These are phyloP conservation scores for Varanus komodoensis DNA, from an alignment of 2,113 vertebrate genomes.

Conservation along the genomic window DNA sequence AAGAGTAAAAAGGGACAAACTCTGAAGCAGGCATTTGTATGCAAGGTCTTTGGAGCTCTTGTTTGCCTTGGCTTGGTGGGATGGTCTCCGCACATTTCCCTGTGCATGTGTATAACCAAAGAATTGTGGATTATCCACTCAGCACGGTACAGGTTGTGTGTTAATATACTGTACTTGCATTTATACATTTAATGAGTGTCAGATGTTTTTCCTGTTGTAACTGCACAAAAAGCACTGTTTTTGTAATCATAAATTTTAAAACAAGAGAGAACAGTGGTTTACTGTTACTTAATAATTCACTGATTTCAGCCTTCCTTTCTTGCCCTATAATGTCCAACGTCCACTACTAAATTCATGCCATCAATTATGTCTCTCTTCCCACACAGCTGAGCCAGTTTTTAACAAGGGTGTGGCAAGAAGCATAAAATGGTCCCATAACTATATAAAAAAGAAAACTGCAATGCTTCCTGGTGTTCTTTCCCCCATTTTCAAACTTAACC, in stretches of 20 bases:
- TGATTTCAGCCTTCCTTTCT: conserved; percentile 44
- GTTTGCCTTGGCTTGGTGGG: neutral
- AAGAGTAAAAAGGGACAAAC: neutral
- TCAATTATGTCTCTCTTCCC: conserved; percentile 19
- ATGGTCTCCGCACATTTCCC: neutral
- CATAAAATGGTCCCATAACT: neutral
- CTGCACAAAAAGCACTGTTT: neutral
- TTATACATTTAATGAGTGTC: conserved; percentile 17
- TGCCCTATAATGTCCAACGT: neutral
- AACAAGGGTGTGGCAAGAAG: neutral
- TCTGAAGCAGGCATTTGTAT: neutral
- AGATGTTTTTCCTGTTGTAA: conserved; percentile 43
- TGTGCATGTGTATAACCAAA: neutral
- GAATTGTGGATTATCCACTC: neutral
- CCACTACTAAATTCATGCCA: conserved; percentile 10
- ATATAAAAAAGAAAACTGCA: conserved; percentile 22
- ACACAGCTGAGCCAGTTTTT: conserved; percentile 10
- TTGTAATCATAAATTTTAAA: conserved; percentile 28
- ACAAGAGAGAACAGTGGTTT: conserved; percentile 5
- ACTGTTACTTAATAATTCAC: conserved; percentile 15
- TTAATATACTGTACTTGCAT: neutral
- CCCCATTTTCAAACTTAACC: neutral
- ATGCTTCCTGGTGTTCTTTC: neutral
- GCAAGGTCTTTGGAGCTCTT: neutral
- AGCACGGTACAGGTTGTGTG: neutral